Conservation (phyloP, 2,888 invertebrate genomes). For the Myathropa florea region DNA sequence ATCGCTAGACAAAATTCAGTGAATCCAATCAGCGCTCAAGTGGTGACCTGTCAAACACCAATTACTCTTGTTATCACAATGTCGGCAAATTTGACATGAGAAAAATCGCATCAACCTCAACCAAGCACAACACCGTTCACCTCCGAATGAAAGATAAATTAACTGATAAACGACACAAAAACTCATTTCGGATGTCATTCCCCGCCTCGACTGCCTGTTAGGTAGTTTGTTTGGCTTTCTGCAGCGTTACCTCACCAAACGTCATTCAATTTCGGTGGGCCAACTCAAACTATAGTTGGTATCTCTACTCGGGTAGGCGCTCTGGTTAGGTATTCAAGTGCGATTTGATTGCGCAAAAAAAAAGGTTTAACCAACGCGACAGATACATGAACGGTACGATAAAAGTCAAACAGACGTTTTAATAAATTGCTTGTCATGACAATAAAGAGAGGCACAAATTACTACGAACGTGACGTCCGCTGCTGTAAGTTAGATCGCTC, state of each 20-base stretch:
- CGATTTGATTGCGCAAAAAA: neutral
- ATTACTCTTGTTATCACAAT: neutral
- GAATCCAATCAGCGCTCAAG: neutral
- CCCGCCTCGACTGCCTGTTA: neutral
- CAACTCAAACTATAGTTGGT: neutral
- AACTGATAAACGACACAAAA: slow-evolving; percentile 1
- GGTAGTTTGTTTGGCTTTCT: neutral
- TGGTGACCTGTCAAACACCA: neutral
- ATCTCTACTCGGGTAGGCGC: neutral
- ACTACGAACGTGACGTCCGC: neutral
- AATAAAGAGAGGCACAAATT: neutral
- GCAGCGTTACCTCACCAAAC: too few relatives aligned
- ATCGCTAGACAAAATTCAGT: too few relatives aligned
- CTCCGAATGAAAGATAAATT: slow-evolving; percentile 1
- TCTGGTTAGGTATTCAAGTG: neutral
- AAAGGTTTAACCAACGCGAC: neutral
- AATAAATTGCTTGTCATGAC: slow-evolving; percentile 14
- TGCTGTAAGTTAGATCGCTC: neutral
- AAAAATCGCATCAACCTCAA: neutral
- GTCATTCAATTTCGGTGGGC: neutral
- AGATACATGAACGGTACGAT: neutral
- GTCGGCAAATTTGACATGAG: neutral
- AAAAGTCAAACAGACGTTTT: slow-evolving; percentile 11
- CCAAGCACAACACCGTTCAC: neutral
- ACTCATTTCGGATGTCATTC: slow-evolving; percentile 6